Conservation (phyloP, 2,113 vertebrate genomes). For the rabbit (Oryctolagus cuniculus) region mOryCun1.1 NC_091438.1:131526501-131527000, state of each 20-base stretch:
- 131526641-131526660: neutral
- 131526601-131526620: neutral
- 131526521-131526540: neutral
- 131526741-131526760: neutral
- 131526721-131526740: too few species aligned
- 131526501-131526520: neutral
- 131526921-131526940: neutral
- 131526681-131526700: neutral
- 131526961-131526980: neutral
- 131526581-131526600: neutral
- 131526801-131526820: neutral
- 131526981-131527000: constrained; percentile 2
- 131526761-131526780: neutral
- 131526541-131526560: neutral
- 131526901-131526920: neutral
- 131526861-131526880: neutral
- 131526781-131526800: neutral
- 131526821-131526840: neutral
- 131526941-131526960: neutral
- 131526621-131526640: neutral
- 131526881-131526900: neutral
- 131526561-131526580: neutral
- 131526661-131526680: neutral
- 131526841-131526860: neutral
- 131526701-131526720: neutral